phyloP scores from a whole-genome alignment of 1,140 invertebrate genomes.

The Araneus ventricosus region DNA sequence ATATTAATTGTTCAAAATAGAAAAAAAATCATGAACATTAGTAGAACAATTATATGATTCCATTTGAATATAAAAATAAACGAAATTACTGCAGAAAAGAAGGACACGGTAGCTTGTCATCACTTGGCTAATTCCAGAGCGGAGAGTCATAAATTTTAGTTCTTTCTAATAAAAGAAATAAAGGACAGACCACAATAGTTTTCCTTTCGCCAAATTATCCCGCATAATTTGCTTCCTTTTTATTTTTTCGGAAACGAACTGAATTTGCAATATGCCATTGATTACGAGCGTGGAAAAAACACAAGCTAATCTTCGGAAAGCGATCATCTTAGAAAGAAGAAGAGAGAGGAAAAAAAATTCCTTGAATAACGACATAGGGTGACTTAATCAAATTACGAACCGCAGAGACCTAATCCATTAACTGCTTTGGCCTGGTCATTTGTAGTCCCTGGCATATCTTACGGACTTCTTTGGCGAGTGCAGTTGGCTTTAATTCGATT shows the following conservation, averaged over 20 bases:
- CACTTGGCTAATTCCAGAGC: too few relatives aligned
- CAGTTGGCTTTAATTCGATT: constrained; percentile 68
- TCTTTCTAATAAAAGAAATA: not conserved
- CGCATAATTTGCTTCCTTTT: not conserved
- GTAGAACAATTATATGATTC: too few relatives aligned
- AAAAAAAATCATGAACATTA: too few relatives aligned
- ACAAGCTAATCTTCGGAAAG: not conserved
- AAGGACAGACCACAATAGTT: not conserved
- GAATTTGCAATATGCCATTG: not conserved
- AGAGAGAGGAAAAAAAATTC: not conserved
- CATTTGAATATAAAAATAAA: too few relatives aligned
- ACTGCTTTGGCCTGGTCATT: constrained; percentile 20
- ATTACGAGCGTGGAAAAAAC: not conserved
- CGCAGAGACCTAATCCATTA: constrained; percentile 49
- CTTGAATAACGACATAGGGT: constrained; percentile 39
- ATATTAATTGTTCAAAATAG: too few relatives aligned
- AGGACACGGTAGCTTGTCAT: too few relatives aligned
- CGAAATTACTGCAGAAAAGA: too few relatives aligned
- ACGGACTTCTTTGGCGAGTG: constrained; percentile 40
- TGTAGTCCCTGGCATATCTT: constrained; percentile 59
- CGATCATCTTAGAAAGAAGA: constrained; percentile 1
- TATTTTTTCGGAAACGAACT: not conserved
- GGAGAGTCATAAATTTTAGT: too few relatives aligned
- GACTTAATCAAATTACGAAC: constrained; percentile 47
- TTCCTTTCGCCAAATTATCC: not conserved